A percentile compares a stretch with the other conserved stretches of the same genome.
Conservation (phyloP, 2,113 vertebrate species). For the Erinaceus europaeus region DNA sequence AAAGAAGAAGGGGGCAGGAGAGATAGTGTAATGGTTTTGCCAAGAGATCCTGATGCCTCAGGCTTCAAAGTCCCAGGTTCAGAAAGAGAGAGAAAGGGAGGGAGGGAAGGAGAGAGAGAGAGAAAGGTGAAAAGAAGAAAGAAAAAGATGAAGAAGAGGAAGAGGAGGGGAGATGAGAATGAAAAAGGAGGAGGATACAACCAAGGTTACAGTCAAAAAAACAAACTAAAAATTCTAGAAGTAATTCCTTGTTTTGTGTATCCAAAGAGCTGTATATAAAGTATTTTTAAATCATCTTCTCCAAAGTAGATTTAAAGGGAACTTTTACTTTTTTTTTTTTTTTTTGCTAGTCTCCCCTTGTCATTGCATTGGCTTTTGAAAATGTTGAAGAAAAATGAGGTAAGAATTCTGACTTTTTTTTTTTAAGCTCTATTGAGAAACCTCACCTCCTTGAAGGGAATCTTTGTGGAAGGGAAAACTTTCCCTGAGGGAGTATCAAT, state of each 20-base stretch:
- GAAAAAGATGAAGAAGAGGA: too few relatives aligned
- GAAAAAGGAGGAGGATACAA: too few relatives aligned
- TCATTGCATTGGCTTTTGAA: not conserved
- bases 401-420: too few relatives aligned
- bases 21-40: too few relatives aligned
- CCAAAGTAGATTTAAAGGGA: conserved; percentile 16
- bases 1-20: conserved; percentile 48
- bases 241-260: conserved; percentile 39
- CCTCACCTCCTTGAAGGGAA: not conserved
- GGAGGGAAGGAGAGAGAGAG: too few relatives aligned
- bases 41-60: too few relatives aligned
- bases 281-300: conserved; percentile 14
- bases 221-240: not conserved
- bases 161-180: too few relatives aligned
- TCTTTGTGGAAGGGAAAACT: not conserved
- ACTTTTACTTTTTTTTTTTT: not conserved
- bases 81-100: too few relatives aligned
- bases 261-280: not conserved
- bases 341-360: not conserved
- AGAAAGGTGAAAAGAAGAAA: too few relatives aligned
- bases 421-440: not conserved
- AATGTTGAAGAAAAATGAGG: conserved; percentile 6
- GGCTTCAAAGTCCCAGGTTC: too few relatives aligned
- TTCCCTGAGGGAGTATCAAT: not conserved
- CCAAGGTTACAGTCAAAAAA: conserved; percentile 29